Evolutionary conservation across 2,888 invertebrate genomes (phyloP), one percentile per base, ranked within the genome.

Genomic region (Xylota sylvarum): DNA sequence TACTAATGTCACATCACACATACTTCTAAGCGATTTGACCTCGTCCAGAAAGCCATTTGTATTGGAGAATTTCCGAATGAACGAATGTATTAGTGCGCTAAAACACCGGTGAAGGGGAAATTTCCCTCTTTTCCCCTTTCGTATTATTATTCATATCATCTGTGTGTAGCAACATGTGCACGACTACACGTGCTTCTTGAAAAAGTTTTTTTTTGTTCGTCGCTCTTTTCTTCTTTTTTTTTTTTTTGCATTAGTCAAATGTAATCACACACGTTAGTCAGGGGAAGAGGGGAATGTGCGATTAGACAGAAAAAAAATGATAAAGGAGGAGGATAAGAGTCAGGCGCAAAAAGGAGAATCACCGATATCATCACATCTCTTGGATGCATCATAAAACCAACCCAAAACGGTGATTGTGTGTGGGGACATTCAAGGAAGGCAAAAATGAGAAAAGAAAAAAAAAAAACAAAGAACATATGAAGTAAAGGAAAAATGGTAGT

Each of bases 81-180:
- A 9, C 12, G 10, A 9, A 19, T 78, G 58, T 72, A 17, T 50
- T 30, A 17, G 40, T 60, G 17, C 17, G 46, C 32, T 46, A 5
- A 23, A 23, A 23, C 10, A 19, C 32, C 10, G 50, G 35, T 58
- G 40, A 64, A 79, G 80, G 84, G 64, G 80, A 80, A 78, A 73
- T 65, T 72, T 60, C 56, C 19, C 43, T 43, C 37, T 55, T 30
- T 70, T 60, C 40, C 73, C 65, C 52, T 73, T 55, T 46, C 40
- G 32, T 5, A 7, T 58, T 46, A 1, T 70, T 78, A 10, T 17
- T 74, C 27, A 12, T 50, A 6, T 52, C 17, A 46, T 76, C 43
- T 82, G 70, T 88, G 65, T 87, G 85, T 88, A 89, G 89, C 89
- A 89, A 89, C 90, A 90, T 90, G 89, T 90, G 89, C 88, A 89